Conservation (phyloP, 2,888 invertebrate genomes). For the Drosophila emarginata region DNA sequence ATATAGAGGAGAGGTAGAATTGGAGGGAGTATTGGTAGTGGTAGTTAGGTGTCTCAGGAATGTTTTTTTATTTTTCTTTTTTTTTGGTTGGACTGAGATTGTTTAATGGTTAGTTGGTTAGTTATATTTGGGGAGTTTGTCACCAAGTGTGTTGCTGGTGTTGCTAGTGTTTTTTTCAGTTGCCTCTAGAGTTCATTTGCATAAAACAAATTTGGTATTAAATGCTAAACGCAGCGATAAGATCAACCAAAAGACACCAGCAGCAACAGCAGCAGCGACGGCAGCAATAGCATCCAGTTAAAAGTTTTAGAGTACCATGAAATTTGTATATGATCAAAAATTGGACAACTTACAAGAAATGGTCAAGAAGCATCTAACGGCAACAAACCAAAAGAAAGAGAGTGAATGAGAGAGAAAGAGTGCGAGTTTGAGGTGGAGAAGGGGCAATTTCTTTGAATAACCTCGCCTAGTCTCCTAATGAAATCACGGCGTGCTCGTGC, state of each 20-base stretch:
- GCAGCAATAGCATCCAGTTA: slow-evolving; percentile 12
- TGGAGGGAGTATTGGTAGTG: not conserved
- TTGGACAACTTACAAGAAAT: slow-evolving; percentile 12
- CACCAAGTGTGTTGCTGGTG: slow-evolving; percentile 52
- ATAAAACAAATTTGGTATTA: slow-evolving; percentile 81
- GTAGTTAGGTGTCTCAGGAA: slow-evolving; percentile 18
- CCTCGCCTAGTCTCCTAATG: slow-evolving; percentile 75
- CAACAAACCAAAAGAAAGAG: not conserved
- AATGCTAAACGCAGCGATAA: slow-evolving; percentile 77
- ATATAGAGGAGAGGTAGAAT: not conserved
- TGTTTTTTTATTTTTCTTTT: slow-evolving; percentile 6
- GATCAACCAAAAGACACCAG: slow-evolving; percentile 55
- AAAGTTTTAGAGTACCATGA: slow-evolving; percentile 23
- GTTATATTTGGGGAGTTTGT: slow-evolving; percentile 43
- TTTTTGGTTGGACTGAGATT: slow-evolving; percentile 17
- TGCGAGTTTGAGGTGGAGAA: slow-evolving; percentile 65
- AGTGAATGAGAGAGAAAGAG: slow-evolving; percentile 28
- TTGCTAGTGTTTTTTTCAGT: slow-evolving; percentile 32
- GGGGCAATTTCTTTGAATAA: slow-evolving; percentile 76
- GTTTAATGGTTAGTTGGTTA: slow-evolving; percentile 6
- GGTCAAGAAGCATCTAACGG: slow-evolving; percentile 15
- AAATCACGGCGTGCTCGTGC: slow-evolving; percentile 63
- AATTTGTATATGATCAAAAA: slow-evolving; percentile 19
- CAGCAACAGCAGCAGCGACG: slow-evolving; percentile 12
- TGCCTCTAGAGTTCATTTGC: slow-evolving; percentile 71